Base-by-base conservation (phyloP, 2,888 invertebrate species). In the Tachystola acroxantha region DNA sequence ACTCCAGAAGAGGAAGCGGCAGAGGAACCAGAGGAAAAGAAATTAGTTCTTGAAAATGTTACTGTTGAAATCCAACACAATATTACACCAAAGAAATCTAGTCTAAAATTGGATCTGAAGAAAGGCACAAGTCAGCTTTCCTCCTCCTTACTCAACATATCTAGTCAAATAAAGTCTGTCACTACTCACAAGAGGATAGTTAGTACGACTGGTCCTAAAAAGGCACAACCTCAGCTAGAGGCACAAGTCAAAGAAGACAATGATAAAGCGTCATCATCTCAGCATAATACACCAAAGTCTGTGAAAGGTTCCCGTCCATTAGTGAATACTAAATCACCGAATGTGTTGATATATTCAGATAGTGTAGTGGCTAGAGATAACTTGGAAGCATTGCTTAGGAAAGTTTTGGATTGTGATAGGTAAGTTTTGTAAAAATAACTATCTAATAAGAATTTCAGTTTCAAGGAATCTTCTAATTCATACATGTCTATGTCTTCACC, bases 331-430 rank as follows among this genome's bases (percentile, higher is more conserved):
- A 94, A 94, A 69, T 94, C 95, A 31, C 93, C 94, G 2, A 95
- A 94, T 79, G 90, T 95, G 56, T 84, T 95, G 42, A 93, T 95
- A 49, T 95, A 93, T 71, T 93, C 94, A 2, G 95, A 95, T 69
- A 94, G 93, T 70, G 70, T 89, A 39, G 90, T 90, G 14, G 91
- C 93, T 30, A 90, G 91, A 51, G 93, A 94, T 51, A 93, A 92
- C 67, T 91, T 94, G 36, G 92, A 92, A 60, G 81, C 88, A 14
- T 92, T 93, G 13, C 82, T 95, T 32, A 88, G 89, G 41, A 88
- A 90, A 49, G 91, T 93, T 37, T 77, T 95, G 42, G 92, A 93
- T 67, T 89, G 88, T 57, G 91, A 94, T 62, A 92, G 91, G 93
- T 93, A 81, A 72, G 77, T 66, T 28, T 37, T 24, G n/a, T n/a